These are phyloP conservation scores for Dicentrarchus labrax DNA, from an alignment of 2,113 vertebrate genomes.

Conservation along the genomic window DNA sequence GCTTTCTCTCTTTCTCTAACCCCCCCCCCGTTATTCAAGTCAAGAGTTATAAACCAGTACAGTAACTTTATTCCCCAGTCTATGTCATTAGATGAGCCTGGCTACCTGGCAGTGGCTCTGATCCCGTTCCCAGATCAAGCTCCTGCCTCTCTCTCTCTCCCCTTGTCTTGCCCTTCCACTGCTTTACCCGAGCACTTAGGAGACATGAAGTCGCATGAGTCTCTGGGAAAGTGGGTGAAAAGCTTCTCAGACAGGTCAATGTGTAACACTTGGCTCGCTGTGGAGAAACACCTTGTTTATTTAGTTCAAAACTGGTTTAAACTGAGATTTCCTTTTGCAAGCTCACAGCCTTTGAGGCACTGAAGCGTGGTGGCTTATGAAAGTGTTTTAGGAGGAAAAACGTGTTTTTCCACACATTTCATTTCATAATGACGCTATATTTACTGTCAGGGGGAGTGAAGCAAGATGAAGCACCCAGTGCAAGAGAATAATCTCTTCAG, in stretches of 20 bases:
- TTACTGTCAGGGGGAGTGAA: background rate
- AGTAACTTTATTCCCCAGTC: background rate
- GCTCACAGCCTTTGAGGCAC: conserved; percentile 22
- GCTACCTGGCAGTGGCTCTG: conserved; percentile 26
- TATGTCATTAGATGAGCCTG: conserved; percentile 32
- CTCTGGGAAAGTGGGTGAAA: conserved; percentile 64
- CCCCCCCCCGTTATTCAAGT: background rate
- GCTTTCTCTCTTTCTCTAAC: background rate
- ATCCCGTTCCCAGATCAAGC: conserved; percentile 32
- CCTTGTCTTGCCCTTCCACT: conserved; percentile 13
- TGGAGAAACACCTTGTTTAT: conserved; percentile 76
- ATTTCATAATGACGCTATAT: background rate
- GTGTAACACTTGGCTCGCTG: conserved; percentile 73
- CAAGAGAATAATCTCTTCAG: background rate
- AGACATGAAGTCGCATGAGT: conserved; percentile 59
- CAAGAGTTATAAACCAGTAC: conserved; percentile 1
- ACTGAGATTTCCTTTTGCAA: conserved; percentile 55
- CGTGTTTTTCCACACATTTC: background rate
- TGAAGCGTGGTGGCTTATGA: conserved; percentile 5
- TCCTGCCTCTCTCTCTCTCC: conserved; percentile 8
- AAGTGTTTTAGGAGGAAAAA: conserved; percentile 23
- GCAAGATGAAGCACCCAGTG: background rate
- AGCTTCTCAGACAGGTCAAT: conserved; percentile 65
- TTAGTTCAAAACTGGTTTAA: conserved; percentile 53
- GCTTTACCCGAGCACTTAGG: conserved; percentile 21